Evolutionary conservation across 2,888 invertebrate genomes (phyloP), one percentile per base, ranked within the genome.

Genomic region (Oegoconia quadripuncta): DNA sequence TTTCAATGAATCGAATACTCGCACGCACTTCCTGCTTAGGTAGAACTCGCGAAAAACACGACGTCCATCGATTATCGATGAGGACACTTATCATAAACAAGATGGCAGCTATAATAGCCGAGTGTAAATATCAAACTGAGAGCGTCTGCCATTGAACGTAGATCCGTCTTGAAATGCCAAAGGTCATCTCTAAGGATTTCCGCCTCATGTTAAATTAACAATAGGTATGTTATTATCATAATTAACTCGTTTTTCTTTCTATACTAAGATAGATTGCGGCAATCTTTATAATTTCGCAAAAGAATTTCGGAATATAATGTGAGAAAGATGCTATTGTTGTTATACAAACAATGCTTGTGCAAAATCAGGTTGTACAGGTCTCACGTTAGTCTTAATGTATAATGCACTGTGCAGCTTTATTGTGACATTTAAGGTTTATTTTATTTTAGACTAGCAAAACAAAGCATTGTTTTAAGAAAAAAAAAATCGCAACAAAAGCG

Each of bases 1-100:
- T 63, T 64, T 66, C 67, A 68, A 67, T 69, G 63, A 66, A 66
- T 62, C 69, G 67, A 80, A 86, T 84, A 67, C 74, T 69, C 65
- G 68, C 84, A 82, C 82, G 83, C 67, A 66, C 80, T 77, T 83
- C 82, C 83, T 81, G 81, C 64, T 55, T 64, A 58, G 60, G 64
- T 59, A 62, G 62, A 64, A 67, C 57, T 60, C 62, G 65, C 67
- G 57, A 75, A 76, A 68, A 70, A 45, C 39, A 43, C 58, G 55
- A 61, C 52, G 37, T 15, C 14, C 16, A 26, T 27, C 16, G 41
- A 38, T 34, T 44, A 43, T 41, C 43, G 49, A 50, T 47, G 42
- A 42, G 37, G 14, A 5, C n/a, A 23, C 29, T 13, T 5, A 27
- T 12, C 27, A 27, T 27, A 27, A 13, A 27, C 17, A 32, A 7